Evolutionary conservation across 35 echinoderm and acorn worm genomes (phyloP), one percentile per base, ranked within the genome.

Genomic region (Lytechinus pictus): DNA sequence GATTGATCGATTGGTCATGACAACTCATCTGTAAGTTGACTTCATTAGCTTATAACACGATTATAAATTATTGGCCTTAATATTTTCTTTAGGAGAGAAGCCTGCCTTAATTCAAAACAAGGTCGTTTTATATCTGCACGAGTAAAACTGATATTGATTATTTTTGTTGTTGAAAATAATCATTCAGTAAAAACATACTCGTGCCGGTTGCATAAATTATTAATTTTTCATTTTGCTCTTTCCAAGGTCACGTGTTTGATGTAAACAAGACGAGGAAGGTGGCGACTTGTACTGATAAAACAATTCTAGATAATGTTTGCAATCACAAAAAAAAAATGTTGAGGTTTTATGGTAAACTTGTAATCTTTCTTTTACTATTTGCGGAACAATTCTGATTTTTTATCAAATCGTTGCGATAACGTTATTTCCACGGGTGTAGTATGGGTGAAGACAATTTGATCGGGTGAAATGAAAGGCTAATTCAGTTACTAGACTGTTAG

Each of bases 61-160:
- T 79, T 24, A 79, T n/a, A 79, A 79, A 79, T 16, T 79, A 19
- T 24, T 79, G 16, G 66, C 66, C 66, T 79, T 24, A 79, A 79
- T 79, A 79, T 79, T 79, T 79, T 79, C 66, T 79, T 79, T 79
- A 24, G 19, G 66, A 79, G 66, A 24, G 19, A 16, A 79, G 66
- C 14, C 66, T 79, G n/a, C 66, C 66, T 24, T 79, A 79, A 79
- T 79, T 79, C 66, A 79, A 79, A 79, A 79, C 66, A 79, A 79
- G 66, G 66, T 79, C 66, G 14, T 24, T 79, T 24, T 79, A 16
- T 79, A 16, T 79, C 6, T 79, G 66, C 66, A 24, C 66, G 19
- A 79, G 21, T 79, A 19, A 24, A 44, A 24, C 66, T 1, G 66
- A 79, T 79, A 79, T 79, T 79, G 66, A 24, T 44, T 44, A 79